Base-by-base conservation (phyloP, 1,140 invertebrate genomes). In the Drosophila kohkoa region DNA sequence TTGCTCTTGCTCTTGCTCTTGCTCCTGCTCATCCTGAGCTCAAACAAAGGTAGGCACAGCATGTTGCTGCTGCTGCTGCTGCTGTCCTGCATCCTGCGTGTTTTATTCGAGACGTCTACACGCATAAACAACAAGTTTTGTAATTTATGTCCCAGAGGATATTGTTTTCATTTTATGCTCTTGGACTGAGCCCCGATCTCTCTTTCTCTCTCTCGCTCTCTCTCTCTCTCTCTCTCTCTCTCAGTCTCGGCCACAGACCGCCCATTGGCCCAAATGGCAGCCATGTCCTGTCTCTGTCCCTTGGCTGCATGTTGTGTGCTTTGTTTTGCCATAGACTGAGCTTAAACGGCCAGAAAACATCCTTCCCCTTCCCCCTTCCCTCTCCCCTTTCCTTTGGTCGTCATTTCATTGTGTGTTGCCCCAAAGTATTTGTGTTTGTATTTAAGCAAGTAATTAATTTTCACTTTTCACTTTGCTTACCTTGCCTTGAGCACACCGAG, bases 101-200 rank as follows among this genome's bases (percentile, higher is more conserved):
- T 57, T 79, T 76, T 76, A 76, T 79, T 76, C 69, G 77, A 79
- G 77, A 79, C 73, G 77, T 76, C 77, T 76, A 79, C 72, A 76
- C 67, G 77, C 77, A 75, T 79, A 79, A 79, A 79, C 77, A 79
- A 79, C 77, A 79, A 80, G 57, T 82, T 82, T 82, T 80, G 80
- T 82, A 82, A 82, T 82, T 82, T 82, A 82, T 82, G 75, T 80
- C 57, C 80, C 77, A 58, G 57, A 64, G 75, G 80, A 82, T 82
- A 82, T 82, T 82, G 80, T 82, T 82, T 80, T 74, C 80, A 79
- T 77, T 77, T 77, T 69, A 74, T 77, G 63, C 41, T 64, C 41
- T 64, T 57, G 57, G 58, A 60, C 66, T 60, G 20, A 25, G 46
- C n/a, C 60, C 46, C 46, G 35, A 38, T 38, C 35, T 25, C 20